Percentiles rank a stretch among this genome's conserved stretches.
phyloP scores from a whole-genome alignment of 2,888 invertebrate species.

The Timema cristinae region DNA sequence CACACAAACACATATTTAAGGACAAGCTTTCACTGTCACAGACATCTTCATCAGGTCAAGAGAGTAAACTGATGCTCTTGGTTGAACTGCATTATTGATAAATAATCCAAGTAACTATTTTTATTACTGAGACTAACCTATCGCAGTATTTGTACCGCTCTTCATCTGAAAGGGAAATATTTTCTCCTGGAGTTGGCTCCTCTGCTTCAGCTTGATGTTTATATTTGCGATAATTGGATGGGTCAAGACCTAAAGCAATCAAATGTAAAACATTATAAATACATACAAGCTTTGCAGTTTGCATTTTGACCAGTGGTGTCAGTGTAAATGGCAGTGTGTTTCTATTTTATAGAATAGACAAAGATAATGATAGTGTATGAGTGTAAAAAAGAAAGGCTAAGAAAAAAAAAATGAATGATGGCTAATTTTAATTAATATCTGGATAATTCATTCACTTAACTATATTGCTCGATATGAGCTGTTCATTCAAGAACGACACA shows the following conservation, averaged over 20 bases:
- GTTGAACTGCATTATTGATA: constrained; percentile 7
- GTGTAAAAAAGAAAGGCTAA: too few species aligned
- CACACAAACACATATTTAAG: too few species aligned
- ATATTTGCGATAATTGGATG: constrained; percentile 43
- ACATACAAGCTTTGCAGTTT: too few species aligned
- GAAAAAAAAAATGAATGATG: too few species aligned
- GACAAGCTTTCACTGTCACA: too few species aligned
- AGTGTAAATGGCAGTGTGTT: not conserved
- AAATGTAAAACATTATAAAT: constrained; percentile 43
- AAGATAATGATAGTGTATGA: too few species aligned
- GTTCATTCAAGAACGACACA: too few species aligned
- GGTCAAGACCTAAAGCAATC: constrained; percentile 45
- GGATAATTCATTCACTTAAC: too few species aligned
- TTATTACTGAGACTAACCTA: constrained; percentile 38
- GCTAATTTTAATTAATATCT: too few species aligned
- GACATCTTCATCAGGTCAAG: too few species aligned
- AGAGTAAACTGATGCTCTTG: too few species aligned
- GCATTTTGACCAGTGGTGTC: not conserved
- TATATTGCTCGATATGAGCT: too few species aligned
- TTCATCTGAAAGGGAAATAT: constrained; percentile 43
- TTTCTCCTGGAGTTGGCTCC: constrained; percentile 41
- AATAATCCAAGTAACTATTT: not conserved
- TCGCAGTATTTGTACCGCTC: constrained; percentile 54
- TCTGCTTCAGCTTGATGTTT: constrained; percentile 40
- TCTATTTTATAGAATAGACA: not conserved